phyloP scores from a whole-genome alignment of 2,797 vertebrate genomes.

The Darevskia nairensis region DNA sequence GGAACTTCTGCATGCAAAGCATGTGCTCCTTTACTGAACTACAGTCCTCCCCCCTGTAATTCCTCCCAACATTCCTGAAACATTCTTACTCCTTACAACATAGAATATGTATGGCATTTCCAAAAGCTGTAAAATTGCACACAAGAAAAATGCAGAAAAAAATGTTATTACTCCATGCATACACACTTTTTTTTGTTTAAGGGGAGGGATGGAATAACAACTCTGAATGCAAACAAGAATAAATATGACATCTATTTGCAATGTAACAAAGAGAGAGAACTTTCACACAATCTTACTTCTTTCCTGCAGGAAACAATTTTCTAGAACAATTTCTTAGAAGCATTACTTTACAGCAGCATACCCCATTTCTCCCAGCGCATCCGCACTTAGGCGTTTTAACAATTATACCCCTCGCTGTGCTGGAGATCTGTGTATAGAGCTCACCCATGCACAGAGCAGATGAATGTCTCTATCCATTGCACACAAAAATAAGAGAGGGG shows the following conservation, averaged over 20 bases:
- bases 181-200: neutral
- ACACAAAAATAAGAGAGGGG: neutral
- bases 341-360: neutral
- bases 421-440: neutral
- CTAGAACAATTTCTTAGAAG: neutral
- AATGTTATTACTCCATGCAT: neutral
- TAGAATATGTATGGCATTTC: neutral
- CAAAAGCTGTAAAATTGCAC: neutral
- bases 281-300: neutral
- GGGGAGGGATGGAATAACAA: neutral
- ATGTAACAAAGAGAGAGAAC: neutral
- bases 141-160: neutral
- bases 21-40: neutral
- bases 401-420: neutral
- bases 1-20: neutral
- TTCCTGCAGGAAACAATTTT: slow-evolving; percentile 10
- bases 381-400: neutral
- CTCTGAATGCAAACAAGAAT: neutral
- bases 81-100: neutral
- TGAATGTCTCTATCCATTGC: neutral
- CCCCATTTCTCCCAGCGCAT: neutral
- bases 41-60: too few relatives aligned
- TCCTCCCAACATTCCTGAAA: neutral
- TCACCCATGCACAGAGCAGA: neutral
- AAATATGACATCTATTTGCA: slow-evolving; percentile 2